phyloP scores from a whole-genome alignment of 2,888 invertebrate genomes.

The Lysandra bellargus region DNA sequence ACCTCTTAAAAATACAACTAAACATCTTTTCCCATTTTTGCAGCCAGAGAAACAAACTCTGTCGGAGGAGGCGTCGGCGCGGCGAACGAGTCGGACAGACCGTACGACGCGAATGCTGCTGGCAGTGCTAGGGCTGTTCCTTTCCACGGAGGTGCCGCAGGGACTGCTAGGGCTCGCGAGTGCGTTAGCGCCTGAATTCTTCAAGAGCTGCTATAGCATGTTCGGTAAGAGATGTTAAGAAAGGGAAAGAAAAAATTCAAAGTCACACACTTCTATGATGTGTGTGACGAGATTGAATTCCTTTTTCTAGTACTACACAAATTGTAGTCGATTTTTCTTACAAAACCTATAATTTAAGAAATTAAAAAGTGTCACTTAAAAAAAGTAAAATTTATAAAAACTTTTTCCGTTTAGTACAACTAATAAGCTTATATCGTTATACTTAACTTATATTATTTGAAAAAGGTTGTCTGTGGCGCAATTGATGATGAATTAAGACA shows the following conservation, averaged over 20 bases:
- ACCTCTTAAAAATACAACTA: too few species aligned
- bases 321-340: too few species aligned
- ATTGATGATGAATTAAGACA: too few species aligned
- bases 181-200: conserved; percentile 88
- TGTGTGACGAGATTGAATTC: background rate
- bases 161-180: conserved; percentile 91
- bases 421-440: too few species aligned
- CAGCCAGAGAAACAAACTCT: conserved; percentile 72
- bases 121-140: conserved; percentile 91
- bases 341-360: too few species aligned
- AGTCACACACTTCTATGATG: too few species aligned
- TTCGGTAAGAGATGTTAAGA: conserved; percentile 80
- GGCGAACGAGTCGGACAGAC: conserved; percentile 82
- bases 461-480: too few species aligned
- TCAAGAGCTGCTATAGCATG: conserved; percentile 88
- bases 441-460: too few species aligned
- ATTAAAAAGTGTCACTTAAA: background rate
- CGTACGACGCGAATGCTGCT: conserved; percentile 94
- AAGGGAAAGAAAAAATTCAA: too few species aligned
- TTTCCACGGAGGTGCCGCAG: conserved; percentile 95
- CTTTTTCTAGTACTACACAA: background rate
- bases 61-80: conserved; percentile 64
- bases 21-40: conserved; percentile 3
- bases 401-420: too few species aligned
- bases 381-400: background rate